These are phyloP conservation scores for Drosophila parvula DNA, from an alignment of 1,140 invertebrate genomes.

Conservation along the genomic window DNA sequence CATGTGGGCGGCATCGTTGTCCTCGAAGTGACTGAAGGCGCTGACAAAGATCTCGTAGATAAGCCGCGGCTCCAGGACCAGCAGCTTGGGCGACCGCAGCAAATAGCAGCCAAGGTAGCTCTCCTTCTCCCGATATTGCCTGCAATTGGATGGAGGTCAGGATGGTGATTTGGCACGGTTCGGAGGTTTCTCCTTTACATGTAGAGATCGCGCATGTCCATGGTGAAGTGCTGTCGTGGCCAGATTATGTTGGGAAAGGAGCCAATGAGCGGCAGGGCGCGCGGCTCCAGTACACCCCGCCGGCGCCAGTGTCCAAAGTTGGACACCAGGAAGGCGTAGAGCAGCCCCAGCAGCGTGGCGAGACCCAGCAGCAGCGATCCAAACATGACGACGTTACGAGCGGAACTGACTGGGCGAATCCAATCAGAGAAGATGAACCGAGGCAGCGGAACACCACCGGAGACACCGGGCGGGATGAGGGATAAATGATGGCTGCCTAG, in stretches of 20 bases:
- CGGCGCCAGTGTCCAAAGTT: conserved; percentile 83
- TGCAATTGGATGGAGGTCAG: not conserved
- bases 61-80: conserved; percentile 85
- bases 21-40: conserved; percentile 84
- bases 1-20: conserved; percentile 76
- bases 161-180: not conserved
- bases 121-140: conserved; percentile 51
- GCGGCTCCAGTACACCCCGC: conserved; percentile 69
- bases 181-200: conserved; percentile 37
- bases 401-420: conserved; percentile 13
- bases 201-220: conserved; percentile 77
- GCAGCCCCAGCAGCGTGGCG: conserved; percentile 3
- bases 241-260: conserved; percentile 84
- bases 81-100: conserved; percentile 82
- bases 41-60: conserved; percentile 85
- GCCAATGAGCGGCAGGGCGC: conserved; percentile 70
- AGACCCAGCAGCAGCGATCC: conserved; percentile 38
- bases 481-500: not conserved
- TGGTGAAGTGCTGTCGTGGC: conserved; percentile 64
- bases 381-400: conserved; percentile 35
- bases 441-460: not conserved
- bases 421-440: not conserved
- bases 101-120: conserved; percentile 84
- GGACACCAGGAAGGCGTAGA: conserved; percentile 80
- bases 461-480: not conserved